Evolutionary conservation across 2,888 invertebrate species (phyloP), one percentile per base, ranked within the genome.

Genomic region (Spatulosminthurus flaviceps): DNA sequence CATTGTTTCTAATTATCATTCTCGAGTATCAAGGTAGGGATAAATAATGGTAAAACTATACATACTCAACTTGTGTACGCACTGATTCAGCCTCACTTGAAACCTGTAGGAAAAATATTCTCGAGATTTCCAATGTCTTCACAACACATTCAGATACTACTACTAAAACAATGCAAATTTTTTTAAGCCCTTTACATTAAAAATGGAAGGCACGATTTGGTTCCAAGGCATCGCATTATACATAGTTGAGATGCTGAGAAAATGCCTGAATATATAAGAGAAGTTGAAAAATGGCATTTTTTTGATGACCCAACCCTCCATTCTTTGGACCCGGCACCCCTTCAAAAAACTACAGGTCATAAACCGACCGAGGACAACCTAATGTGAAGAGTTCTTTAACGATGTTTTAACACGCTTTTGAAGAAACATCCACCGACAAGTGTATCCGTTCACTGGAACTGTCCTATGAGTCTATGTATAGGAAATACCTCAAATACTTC

Each of bases 81-180:
- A n/a, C n/a, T 34, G 34, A 34, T 34, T 34, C 9, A n/a, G 5
- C 34, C 4, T 7, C 5, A 19, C 51, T 51, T 51, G 51, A 51
- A 4, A 16, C 16, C 5, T 51, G 16, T 19, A 51, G 51, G 9
- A 51, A 34, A 34, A 34, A 34, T 64, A 64, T 64, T 64, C 22
- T 1, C 9, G 1, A n/a, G 16, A 28, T 67, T 9, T 67, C 16
- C 67, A 67, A 67, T 67, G 26, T n/a, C 28, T 67, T 28, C 0
- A 13, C 11, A 71, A 51, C 16, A 51, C 1, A 13, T 51, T 4
- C 16, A 2, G n/a, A 51, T 51, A 51, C n/a, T n/a, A n/a, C n/a
- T n/a, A n/a, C n/a, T n/a, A n/a, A n/a, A n/a, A n/a, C 51, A 51
- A 51, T 51, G 51, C 51, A 51, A 51, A 51, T 34, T 51, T 51